Base-by-base conservation (phyloP, 2,888 invertebrate species). In the Campoplex nolae region DNA sequence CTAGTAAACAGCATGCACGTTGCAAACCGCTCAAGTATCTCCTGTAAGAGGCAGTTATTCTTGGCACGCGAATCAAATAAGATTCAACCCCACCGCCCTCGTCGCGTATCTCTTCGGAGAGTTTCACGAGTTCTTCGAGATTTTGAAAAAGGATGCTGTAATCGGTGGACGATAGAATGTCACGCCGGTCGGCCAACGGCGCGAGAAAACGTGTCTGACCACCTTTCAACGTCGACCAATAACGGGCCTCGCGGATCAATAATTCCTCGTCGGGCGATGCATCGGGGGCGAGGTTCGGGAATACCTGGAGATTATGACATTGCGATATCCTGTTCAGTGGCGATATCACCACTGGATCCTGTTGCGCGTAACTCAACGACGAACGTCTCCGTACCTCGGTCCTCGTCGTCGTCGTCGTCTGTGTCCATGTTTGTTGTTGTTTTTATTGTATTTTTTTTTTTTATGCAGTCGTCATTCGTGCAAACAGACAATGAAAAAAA, bases 21-120 rank as follows among this genome's bases (percentile, higher is more conserved):
- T 98, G 98, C 88, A 98, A 96, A 87, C 98, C 98, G 90, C 97
- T 96, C 93, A 97, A 97, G 94, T 98, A 98, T 92, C 97, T 96
- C 93, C 97, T 97, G 94, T 98, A 98, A 73, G 97, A 96, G 75
- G 96, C 96, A 92, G 96, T 97, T 91, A 98, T 97, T 91, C 96
- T 96, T 89, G 96, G 96, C 86, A 97, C 96, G 95, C 97, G 97
- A 71, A 96, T 96, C 71, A 97, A 95, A 93, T 98, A 98, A 83
- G 92, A 92, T 18, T 94, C 93, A 35, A 92, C 87, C 38, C 92
- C 91, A 58, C 97, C 97, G 7, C 97, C 97, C 77, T 98, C 97
- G 92, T 98, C 98, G 78, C 97, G 93, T 85, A 98, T 97, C 90
- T 98, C 98, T 94, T 98, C 98, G 0, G 98, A 97, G 91, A 98